Conservation (phyloP, 2,888 invertebrate genomes). For the Microdon myrmicae region DNA sequence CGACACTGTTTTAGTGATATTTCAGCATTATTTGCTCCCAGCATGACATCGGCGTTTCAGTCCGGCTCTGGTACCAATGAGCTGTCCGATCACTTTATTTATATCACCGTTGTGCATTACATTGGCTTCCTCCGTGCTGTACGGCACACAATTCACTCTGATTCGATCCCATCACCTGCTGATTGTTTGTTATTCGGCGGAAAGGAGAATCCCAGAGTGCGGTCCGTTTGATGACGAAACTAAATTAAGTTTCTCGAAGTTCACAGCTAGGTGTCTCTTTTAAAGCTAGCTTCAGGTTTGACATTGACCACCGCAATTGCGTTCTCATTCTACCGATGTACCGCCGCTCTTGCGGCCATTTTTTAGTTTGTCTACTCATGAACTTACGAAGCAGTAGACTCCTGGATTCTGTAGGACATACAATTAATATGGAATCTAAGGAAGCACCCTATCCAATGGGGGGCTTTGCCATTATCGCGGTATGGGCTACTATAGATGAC, state of each 20-base stretch:
- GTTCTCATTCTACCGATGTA: conserved; percentile 10
- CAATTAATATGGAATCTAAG: conserved; percentile 37
- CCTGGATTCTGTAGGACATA: no score
- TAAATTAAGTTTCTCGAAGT: conserved; percentile 46
- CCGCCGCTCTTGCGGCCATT: conserved; percentile 15
- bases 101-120: conserved; percentile 36
- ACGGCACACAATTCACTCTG: no score
- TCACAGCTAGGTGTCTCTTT: conserved; percentile 46
- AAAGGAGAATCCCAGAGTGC: conserved; percentile 4
- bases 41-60: conserved; percentile 32
- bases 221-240: conserved; percentile 40
- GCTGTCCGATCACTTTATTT: conserved; percentile 44
- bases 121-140: conserved; percentile 22
- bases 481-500: no score
- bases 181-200: conserved; percentile 34
- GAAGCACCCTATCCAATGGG: conserved; percentile 27
- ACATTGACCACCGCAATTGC: conserved; percentile 33
- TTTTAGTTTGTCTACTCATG: no score
- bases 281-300: conserved; percentile 32
- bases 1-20: conserved; percentile 51
- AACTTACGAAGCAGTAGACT: no score
- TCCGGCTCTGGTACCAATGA: conserved; percentile 2
- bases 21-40: conserved; percentile 46
- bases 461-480: no score
- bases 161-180: conserved; percentile 9